phyloP scores from a whole-genome alignment of 2,888 invertebrate species.

The Mythimna ferrago region DNA sequence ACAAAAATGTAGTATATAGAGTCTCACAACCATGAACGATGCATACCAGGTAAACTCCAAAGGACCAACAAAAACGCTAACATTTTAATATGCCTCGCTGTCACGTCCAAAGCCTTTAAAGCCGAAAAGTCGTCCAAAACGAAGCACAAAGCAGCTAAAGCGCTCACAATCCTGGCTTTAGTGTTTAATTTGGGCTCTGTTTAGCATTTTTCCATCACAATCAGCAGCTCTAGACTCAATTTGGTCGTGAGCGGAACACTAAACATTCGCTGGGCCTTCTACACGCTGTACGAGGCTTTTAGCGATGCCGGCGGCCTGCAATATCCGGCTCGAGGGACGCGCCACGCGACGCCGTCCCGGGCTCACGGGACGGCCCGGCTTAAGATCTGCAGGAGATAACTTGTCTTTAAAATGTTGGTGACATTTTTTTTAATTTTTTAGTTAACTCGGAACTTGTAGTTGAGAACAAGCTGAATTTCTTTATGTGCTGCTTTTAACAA shows the following conservation, averaged over 20 bases:
- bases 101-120: constrained; percentile 33
- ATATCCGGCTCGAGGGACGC: constrained; percentile 61
- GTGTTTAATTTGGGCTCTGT: constrained; percentile 65
- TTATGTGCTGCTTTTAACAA: background rate
- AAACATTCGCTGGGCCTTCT: constrained; percentile 50
- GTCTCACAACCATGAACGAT: background rate
- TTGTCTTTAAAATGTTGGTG: background rate
- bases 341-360: constrained; percentile 33
- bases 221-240: constrained; percentile 67
- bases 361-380: background rate
- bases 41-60: constrained; percentile 6
- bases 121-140: constrained; percentile 43
- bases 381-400: background rate
- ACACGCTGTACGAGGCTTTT: constrained; percentile 42
- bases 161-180: constrained; percentile 39
- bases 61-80: constrained; percentile 21
- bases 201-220: constrained; percentile 69
- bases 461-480: background rate
- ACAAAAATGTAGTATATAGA: background rate
- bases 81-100: constrained; percentile 43
- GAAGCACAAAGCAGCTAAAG: constrained; percentile 48
- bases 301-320: constrained; percentile 53
- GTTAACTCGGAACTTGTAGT: background rate
- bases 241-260: constrained; percentile 65
- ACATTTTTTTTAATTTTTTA: background rate